Conservation (phyloP, 2,888 invertebrate genomes). For the Dinocampus coccinellae region DNA sequence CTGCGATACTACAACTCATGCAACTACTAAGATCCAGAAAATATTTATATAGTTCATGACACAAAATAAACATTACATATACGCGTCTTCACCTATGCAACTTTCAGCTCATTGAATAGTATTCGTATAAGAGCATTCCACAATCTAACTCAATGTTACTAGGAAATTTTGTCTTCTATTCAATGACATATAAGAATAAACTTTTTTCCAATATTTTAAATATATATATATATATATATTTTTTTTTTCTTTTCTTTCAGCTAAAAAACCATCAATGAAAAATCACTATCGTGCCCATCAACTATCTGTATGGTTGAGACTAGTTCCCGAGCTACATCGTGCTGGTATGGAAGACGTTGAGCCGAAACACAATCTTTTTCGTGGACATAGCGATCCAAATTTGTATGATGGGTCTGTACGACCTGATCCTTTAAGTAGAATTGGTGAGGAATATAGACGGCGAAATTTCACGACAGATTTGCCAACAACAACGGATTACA, state of each 20-base stretch:
- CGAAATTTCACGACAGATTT: constrained; percentile 75
- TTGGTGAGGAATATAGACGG: constrained; percentile 74
- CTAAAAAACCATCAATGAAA: constrained; percentile 90
- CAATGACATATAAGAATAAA: background rate
- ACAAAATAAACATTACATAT: constrained; percentile 31
- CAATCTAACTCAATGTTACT: too few species aligned
- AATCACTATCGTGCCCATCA: constrained; percentile 96
- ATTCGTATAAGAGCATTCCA: background rate
- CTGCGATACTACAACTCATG: constrained; percentile 18
- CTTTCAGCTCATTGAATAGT: background rate
- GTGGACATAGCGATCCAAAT: constrained; percentile 88
- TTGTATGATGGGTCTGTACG: constrained; percentile 91
- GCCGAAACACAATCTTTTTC: constrained; percentile 88
- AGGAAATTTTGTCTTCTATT: background rate
- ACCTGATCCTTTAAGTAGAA: constrained; percentile 83
- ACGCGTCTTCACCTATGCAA: background rate
- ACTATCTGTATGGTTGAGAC: constrained; percentile 93
- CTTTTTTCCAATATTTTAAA: too few species aligned
- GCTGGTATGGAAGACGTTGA: constrained; percentile 92
- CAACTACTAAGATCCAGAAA: constrained; percentile 23
- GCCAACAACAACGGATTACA: constrained; percentile 79
- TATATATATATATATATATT: background rate
- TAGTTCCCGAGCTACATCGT: constrained; percentile 91
- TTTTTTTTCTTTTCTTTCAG: constrained; percentile 71
- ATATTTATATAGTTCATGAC: constrained; percentile 39